These are phyloP conservation scores for Thereva unica DNA, from an alignment of 2,888 invertebrate genomes.

Conservation along the genomic window DNA sequence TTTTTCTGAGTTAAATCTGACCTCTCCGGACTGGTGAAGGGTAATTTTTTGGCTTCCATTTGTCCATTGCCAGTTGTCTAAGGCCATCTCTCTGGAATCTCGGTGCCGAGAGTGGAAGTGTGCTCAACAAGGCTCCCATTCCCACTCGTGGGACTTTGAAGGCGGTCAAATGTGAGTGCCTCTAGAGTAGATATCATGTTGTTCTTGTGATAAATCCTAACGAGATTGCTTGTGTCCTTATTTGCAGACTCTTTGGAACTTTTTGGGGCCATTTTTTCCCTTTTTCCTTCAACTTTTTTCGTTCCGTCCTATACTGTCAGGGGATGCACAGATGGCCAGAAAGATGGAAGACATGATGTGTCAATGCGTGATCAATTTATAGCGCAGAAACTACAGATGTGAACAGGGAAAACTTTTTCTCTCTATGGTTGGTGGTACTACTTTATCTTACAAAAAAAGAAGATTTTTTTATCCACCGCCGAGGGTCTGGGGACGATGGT, in stretches of 20 bases:
- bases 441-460: too few relatives aligned
- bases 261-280: constrained; percentile 14
- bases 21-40: constrained; percentile 6
- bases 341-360: constrained; percentile 27
- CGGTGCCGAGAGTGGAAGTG: neutral
- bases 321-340: constrained; percentile 31
- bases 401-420: constrained; percentile 22
- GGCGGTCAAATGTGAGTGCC: constrained; percentile 6
- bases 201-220: constrained; percentile 26
- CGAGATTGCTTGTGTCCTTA: constrained; percentile 32
- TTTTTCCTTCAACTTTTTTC: neutral
- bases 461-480: neutral
- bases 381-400: constrained; percentile 27
- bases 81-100: neutral
- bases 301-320: neutral
- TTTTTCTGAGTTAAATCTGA: constrained; percentile 4
- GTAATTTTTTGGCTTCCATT: constrained; percentile 6
- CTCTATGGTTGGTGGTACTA: constrained; percentile 7
- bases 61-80: neutral
- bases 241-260: constrained; percentile 27
- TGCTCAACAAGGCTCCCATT: neutral
- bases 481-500: constrained; percentile 15
- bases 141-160: constrained; percentile 2
- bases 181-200: constrained; percentile 22
- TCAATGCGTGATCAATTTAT: constrained; percentile 34